Base-by-base conservation (phyloP, 2,888 invertebrate genomes). In the Aromia moschata region DNA sequence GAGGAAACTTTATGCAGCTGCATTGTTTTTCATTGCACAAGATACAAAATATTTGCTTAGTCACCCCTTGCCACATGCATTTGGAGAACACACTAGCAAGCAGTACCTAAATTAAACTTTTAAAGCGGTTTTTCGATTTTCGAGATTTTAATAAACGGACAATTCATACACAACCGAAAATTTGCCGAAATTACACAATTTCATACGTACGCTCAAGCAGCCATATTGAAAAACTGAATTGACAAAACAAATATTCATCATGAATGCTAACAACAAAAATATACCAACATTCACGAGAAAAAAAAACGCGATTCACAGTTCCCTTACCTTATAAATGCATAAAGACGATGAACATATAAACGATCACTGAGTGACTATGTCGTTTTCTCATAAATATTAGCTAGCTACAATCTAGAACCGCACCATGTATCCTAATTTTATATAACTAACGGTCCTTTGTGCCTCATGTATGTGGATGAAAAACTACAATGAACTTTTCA, bases 211-310 rank as follows among this genome's bases (percentile, higher is more conserved):
- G 73, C 71, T 71, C 64, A 59, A 60, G 69, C 73, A 69, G 72
- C 75, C 75, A 75, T 75, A 72, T 75, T 75, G 75, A 68, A 75
- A 70, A 69, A 70, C 63, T 60, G 55, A 68, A 71, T 69, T 69
- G 68, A 70, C 73, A 72, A 72, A 68, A 70, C 65, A 71, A 65
- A 68, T 66, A 65, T 57, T 57, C 54, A 56, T 56, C 58, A 61
- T 60, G 62, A 61, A 64, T 58, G 55, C 52, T 62, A 54, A 65
- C 59, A 62, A 58, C 58, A 60, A 60, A 59, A 56, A 54, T 41
- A 55, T 49, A 49, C 38, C 46, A 18, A 37, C 20, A 15, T 36
- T 51, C 33, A 20, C 17, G 30, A 41, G 16, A 20, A 18, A 18
- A 12, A 14, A 31, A 38, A 30, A 17, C n/a, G 46, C 16, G 38